These are phyloP conservation scores for Lophius americanus DNA, from an alignment of 2,797 vertebrate species.

Conservation along the genomic window DNA sequence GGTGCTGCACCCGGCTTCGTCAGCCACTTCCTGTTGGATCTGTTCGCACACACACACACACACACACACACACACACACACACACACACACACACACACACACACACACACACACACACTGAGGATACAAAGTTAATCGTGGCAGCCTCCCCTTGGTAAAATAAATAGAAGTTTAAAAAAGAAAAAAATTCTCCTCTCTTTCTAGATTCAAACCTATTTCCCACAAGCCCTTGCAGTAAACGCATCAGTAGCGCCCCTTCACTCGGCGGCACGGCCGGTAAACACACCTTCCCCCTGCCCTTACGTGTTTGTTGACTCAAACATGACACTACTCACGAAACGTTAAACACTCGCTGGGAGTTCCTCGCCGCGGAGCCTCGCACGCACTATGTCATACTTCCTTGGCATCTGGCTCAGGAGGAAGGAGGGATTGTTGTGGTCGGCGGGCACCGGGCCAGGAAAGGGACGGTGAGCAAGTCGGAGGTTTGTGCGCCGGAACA, in stretches of 20 bases:
- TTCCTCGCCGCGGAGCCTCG: constrained; percentile 38
- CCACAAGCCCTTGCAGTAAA: constrained; percentile 22
- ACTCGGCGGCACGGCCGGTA: constrained; percentile 36
- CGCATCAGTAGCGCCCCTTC: constrained; percentile 28
- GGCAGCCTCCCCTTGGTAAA: constrained; percentile 42
- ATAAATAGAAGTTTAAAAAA: constrained; percentile 48
- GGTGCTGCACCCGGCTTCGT: constrained; percentile 38
- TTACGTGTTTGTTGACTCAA: constrained; percentile 58
- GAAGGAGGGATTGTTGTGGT: constrained; percentile 24
- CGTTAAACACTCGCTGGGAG: constrained; percentile 70
- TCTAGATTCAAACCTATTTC: constrained; percentile 42
- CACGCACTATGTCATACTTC: constrained; percentile 31
- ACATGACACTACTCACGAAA: constrained; percentile 34
- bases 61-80: too few species aligned
- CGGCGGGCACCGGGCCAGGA: constrained; percentile 21
- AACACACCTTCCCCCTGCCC: constrained; percentile 45
- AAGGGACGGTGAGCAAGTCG: constrained; percentile 5
- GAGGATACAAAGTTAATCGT: constrained; percentile 32
- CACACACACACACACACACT: constrained; percentile 1
- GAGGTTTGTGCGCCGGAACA: constrained; percentile 13
- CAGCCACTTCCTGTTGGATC: not conserved
- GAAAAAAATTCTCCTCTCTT: constrained; percentile 6
- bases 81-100: too few species aligned
- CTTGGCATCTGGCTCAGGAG: constrained; percentile 28
- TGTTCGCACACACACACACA: too few species aligned